Evolutionary conservation across 1,140 invertebrate genomes (phyloP), one percentile per base, ranked within the genome.

Genomic region (Archivesica marissinica): DNA sequence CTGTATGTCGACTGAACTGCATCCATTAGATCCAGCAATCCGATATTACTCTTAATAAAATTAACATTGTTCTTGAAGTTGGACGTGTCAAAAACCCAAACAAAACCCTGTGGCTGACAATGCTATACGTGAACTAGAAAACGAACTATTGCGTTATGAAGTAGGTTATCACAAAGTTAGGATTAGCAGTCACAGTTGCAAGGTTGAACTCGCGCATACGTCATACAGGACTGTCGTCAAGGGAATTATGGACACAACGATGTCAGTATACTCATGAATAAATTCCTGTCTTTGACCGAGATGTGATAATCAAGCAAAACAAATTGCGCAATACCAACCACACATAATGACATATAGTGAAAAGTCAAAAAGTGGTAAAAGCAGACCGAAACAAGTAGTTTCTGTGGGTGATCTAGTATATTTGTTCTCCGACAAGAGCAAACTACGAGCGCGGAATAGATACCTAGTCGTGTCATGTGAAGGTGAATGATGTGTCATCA

Each of bases 101-200:
- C 38, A 88, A 88, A 82, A 86, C n/a, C 68, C 80, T 59, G 82
- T 87, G 23, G 76, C 82, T 6, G 81, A 85, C 41, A 87, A 66
- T 23, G 79, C 79, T 25, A 61, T 74, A n/a, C n/a, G n/a, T 28
- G 86, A 87, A 33, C 52, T 85, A 30, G 75, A 87, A 87, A 25
- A 30, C 25, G 82, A 85, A 41, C 44, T 85, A 15, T 39, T 85
- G 17, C 35, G 38, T 3, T 23, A 33, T 25, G 52, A 87, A n/a
- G 66, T 41, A 66, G 30, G 4, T 52, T 33, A 6, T 41, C 56
- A 11, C 64, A 7, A 20, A 38, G 7, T 25, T 72, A 25, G 23
- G 38, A n/a, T 20, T 86, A 0, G 13, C 64, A 28, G 47, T 81
- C 39, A 17, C 2, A 47, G 35, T 77, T 13, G 35, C 70, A 39